Conservation (phyloP, 2,888 invertebrate species). For the Drosophila kokeensis region DNA sequence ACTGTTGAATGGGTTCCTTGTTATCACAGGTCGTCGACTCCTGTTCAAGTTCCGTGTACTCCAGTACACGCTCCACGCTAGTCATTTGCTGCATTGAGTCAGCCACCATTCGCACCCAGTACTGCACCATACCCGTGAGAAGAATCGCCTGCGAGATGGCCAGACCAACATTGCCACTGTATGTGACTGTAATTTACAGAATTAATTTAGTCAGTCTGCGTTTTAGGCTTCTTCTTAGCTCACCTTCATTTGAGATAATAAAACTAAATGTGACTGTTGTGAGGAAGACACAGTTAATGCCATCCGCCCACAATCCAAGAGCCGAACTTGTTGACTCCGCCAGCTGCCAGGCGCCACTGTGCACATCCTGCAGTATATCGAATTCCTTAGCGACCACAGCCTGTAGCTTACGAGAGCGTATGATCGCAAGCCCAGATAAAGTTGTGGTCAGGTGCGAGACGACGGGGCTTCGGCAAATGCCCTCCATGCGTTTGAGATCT, state of each 20-base stretch:
- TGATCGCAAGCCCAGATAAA: constrained; percentile 93
- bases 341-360: constrained; percentile 83
- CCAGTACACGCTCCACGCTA: constrained; percentile 89
- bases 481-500: constrained; percentile 90
- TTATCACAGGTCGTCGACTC: constrained; percentile 83
- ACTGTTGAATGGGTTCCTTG: constrained; percentile 86
- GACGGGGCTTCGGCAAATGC: constrained; percentile 92
- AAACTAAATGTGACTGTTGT: constrained; percentile 88
- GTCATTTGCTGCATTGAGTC: constrained; percentile 90
- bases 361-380: constrained; percentile 88
- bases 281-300: constrained; percentile 89
- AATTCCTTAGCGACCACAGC: constrained; percentile 90
- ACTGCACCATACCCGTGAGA: constrained; percentile 90
- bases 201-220: neutral
- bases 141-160: constrained; percentile 89
- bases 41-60: constrained; percentile 89
- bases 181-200: constrained; percentile 77
- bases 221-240: constrained; percentile 54
- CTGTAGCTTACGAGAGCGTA: constrained; percentile 91
- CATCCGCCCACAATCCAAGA: constrained; percentile 91
- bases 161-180: constrained; percentile 89
- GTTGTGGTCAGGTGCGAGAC: constrained; percentile 95
- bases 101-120: constrained; percentile 89
- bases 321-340: constrained; percentile 85
- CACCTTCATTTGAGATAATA: constrained; percentile 87